Base-by-base conservation (phyloP, 2,888 invertebrate species). In the Cybosia mesomella region DNA sequence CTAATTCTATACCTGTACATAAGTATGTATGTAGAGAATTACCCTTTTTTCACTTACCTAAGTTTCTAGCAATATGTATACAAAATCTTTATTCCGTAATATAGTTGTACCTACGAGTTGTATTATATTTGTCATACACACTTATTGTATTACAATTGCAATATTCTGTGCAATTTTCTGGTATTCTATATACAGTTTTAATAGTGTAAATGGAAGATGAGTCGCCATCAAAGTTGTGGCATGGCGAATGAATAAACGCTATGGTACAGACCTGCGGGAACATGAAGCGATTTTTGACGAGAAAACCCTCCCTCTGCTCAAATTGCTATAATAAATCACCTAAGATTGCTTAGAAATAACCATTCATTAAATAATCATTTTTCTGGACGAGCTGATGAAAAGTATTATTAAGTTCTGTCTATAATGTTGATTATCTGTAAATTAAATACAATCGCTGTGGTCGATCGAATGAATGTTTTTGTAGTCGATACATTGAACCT, bases 241-340 rank as follows among this genome's bases (percentile, higher is more conserved):
- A 83, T 82, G 77, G 75, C 84, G 85, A 91, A 92, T 91, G 85
- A 77, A 75, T 91, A 91, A 92, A 83, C 85, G 77, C 74, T 66
- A 74, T 62, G 64, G 68, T 71, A 55, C 70, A 67, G 75, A 75
- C 85, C 85, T 82, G 79, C 82, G 80, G 85, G 85, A 88, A 85
- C 75, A 73, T 79, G 76, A 82, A 84, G 83, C 79, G 76, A 82
- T 82, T 81, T 82, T 85, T 85, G 87, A 86, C 84, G 85, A 85
- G 84, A 81, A 85, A 83, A 81, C 80, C 79, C 76, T 77, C 80
- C 81, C 80, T 81, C 78, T 79, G 81, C 83, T 82, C 74, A 85
- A 84, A 89, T 89, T 87, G 80, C 84, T 72, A 78, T 75, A 80
- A 86, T 87, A 87, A 89, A 88, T 89, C 88, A 87, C 67, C 66